Evolutionary conservation across 2,888 invertebrate species (phyloP), one percentile per base, ranked within the genome.

Genomic region (Trisateles emortualis): DNA sequence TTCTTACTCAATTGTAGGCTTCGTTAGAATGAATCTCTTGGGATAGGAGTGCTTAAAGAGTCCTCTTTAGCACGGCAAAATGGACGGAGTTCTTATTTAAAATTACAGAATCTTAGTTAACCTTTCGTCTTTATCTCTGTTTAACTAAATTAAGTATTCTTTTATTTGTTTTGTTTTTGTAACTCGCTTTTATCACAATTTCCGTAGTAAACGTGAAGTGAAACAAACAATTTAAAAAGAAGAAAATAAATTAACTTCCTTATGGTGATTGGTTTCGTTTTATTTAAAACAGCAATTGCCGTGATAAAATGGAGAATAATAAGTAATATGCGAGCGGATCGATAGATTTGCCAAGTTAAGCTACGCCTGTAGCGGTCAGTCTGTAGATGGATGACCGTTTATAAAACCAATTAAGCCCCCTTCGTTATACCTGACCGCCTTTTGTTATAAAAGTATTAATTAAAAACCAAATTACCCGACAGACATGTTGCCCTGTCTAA

Each of bases 1-100:
- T 75, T 69, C 70, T 66, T 64, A 68, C 68, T 78, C 70, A 71
- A 74, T 69, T 72, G 72, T 64, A 74, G 58, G 64, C 61, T 73
- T 74, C 74, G 68, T 78, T 77, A 72, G 48, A 74, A 71, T 69
- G 72, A 65, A 71, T 70, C 68, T 59, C 61, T 63, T 63, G 46
- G 58, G 73, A 57, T 53, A 52, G 61, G 42, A 53, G 47, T 40
- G 53, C 46, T 53, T 29, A 11, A 56, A 53, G 56, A 48, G 43
- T 26, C 36, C 35, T 32, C 39, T 52, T 50, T 50, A 45, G 30
- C 56, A 55, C 47, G 50, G 57, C 42, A 54, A 52, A 35, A 48
- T n/a, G 50, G 60, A 49, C 51, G 43, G 50, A 58, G 53, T 60
- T 57, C 49, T 64, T 60, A 64, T 62, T 62, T 69, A 61, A 58